These are phyloP conservation scores for Recurvirostra avosetta DNA, from an alignment of 2,113 vertebrate genomes.

Conservation along the genomic window DNA sequence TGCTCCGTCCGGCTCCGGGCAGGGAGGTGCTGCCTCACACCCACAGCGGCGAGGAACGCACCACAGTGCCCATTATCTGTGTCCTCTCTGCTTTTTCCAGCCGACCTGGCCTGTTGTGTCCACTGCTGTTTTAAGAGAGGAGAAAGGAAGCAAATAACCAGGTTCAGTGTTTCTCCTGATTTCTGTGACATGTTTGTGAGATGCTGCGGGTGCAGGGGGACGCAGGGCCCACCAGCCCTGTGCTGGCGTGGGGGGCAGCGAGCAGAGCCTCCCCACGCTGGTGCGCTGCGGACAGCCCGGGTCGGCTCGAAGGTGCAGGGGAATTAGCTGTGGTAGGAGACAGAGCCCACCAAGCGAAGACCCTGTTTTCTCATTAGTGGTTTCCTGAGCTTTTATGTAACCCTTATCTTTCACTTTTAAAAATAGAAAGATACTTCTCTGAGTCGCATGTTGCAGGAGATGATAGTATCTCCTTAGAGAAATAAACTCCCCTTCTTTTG, in stretches of 20 bases:
- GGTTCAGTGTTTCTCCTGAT: not conserved
- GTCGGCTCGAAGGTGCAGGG: fast-evolving
- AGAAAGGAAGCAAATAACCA: not conserved
- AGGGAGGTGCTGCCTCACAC: not conserved
- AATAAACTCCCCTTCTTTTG: not conserved
- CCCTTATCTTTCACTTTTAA: not conserved
- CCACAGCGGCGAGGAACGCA: fast-evolving
- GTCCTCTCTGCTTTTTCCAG: not conserved
- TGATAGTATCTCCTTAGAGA: not conserved
- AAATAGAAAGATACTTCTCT: slow-evolving; percentile 9
- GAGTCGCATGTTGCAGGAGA: not conserved
- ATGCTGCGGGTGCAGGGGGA: not conserved
- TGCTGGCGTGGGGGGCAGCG: not conserved
- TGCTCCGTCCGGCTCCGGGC: not conserved
- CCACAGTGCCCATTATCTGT: fast-evolving
- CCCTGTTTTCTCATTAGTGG: not conserved
- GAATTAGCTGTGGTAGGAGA: not conserved
- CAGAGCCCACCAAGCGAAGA: not conserved
- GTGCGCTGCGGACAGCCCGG: not conserved
- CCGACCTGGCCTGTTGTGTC: not conserved
- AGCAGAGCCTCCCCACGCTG: not conserved
- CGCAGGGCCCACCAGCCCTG: not conserved
- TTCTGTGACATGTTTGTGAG: not conserved
- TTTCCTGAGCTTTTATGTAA: slow-evolving; percentile 4
- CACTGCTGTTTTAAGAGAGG: not conserved